Evolutionary conservation across 2,888 invertebrate species (phyloP).

Genomic region (Drosophila lacicola): DNA sequence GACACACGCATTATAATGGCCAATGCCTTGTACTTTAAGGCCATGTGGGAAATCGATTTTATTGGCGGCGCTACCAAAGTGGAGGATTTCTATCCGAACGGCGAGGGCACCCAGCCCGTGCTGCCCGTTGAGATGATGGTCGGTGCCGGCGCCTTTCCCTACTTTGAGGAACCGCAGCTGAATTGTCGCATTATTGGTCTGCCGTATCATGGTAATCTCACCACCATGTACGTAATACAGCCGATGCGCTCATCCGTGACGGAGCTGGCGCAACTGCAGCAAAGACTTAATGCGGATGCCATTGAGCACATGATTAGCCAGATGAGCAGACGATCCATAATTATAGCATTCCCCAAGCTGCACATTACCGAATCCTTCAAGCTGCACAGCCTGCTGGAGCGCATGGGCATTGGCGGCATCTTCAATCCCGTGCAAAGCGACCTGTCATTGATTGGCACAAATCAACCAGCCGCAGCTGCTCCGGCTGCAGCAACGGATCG

Average conservation of each 20-base stretch:
- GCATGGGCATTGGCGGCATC: slow-evolving; percentile 88
- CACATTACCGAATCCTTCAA: slow-evolving; percentile 85
- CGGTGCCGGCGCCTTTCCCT: slow-evolving; percentile 87
- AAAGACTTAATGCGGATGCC: slow-evolving; percentile 84
- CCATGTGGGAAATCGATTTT: slow-evolving; percentile 88
- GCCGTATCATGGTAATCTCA: slow-evolving; percentile 88
- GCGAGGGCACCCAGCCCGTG: slow-evolving; percentile 79
- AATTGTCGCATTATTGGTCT: slow-evolving; percentile 88
- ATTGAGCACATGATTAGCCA: slow-evolving; percentile 84
- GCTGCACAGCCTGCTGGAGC: slow-evolving; percentile 84
- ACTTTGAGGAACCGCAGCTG: slow-evolving; percentile 81
- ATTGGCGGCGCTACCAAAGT: slow-evolving; percentile 85
- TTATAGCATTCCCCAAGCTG: slow-evolving; percentile 90
- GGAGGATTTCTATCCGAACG: slow-evolving; percentile 86
- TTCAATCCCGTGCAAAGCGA: slow-evolving; percentile 88
- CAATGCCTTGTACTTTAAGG: slow-evolving; percentile 88
- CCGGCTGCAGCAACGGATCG: not conserved
- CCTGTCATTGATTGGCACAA: slow-evolving; percentile 88
- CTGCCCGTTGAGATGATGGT: slow-evolving; percentile 88
- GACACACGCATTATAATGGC: slow-evolving; percentile 87
- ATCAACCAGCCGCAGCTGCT: not conserved
- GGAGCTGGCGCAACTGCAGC: slow-evolving; percentile 85
- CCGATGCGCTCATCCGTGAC: slow-evolving; percentile 86
- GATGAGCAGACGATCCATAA: slow-evolving; percentile 84
- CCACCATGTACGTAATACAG: slow-evolving; percentile 88